Base-by-base conservation (phyloP, 2,888 invertebrate species). In the Monoplex corrugatus region DNA sequence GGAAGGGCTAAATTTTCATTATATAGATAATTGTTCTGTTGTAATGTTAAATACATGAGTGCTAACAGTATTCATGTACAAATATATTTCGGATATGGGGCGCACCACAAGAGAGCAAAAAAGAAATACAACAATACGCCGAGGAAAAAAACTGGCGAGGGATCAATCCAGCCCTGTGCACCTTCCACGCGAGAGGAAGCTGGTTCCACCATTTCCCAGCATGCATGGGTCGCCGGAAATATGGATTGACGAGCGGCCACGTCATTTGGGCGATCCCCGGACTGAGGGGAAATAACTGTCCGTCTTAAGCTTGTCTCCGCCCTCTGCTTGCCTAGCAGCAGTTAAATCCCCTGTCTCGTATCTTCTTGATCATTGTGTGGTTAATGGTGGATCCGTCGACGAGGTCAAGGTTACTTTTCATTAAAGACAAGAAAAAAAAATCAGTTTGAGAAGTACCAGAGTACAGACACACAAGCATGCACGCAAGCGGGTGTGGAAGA, bases 271-370 rank as follows among this genome's bases (percentile, higher is more conserved):
- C 28, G 78, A 80, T 43, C 43, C 78, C 32, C 28, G 78, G 43
- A 28, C 32, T 80, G 40, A 80, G 43, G 78, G 78, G 78, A 80
- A 40, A 80, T 80, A 80, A 43, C 40, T 80, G 78, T 80, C 40
- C 43, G 78, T 8, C 40, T 43, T 43, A 80, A 80, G 78, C 78
- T 80, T 80, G 78, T 80, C 40, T 43, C 40, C 40, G 23, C 43
- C 78, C 43, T 80, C 43, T 40, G 23, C 78, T 23, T 6, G 40
- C 40, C 40, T 32, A 2, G 0, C 23, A 10, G 40, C 43, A 23
- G 43, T 80, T 28, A 80, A 43, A 32, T 8, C 78, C 43, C 28
- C 78, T 43, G 78, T 80, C 78, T 23, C 43, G 78, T 23, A 10
- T 43, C 43, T 23, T 43, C 2, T 68, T 2, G 8, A n/a, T 68